phyloP scores from a whole-genome alignment of 1,140 invertebrate species.

The Amphibalanus amphitrite region DNA sequence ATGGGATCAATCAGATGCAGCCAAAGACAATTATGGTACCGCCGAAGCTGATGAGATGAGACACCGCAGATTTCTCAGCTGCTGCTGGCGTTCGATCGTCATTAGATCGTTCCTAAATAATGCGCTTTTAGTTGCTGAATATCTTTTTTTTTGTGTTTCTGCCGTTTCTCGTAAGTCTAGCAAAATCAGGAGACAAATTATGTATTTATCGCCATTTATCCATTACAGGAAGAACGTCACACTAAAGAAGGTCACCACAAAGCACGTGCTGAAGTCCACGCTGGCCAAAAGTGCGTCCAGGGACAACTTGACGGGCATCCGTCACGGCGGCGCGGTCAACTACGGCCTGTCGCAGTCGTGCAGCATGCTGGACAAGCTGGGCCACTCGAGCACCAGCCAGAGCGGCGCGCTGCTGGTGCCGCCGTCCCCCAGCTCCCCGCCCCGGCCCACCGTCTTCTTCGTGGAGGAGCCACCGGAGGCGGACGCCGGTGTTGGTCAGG shows the following conservation, averaged over 20 bases:
- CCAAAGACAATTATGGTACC: no score
- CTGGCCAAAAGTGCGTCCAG: slow-evolving; percentile 41
- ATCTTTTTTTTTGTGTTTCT: no score
- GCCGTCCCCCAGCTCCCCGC: background rate
- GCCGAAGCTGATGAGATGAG: no score
- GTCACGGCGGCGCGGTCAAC: background rate
- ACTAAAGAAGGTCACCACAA: slow-evolving; percentile 61
- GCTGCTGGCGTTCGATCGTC: no score
- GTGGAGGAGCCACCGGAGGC: background rate
- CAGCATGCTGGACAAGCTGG: background rate
- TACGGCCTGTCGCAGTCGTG: background rate
- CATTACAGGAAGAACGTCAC: slow-evolving; percentile 62
- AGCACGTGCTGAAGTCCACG: slow-evolving; percentile 63
- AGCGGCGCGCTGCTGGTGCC: background rate
- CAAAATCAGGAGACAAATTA: no score
- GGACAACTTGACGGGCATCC: background rate
- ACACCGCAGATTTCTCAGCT: no score
- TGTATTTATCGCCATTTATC: no score
- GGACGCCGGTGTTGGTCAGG: background rate
- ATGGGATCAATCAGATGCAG: no score
- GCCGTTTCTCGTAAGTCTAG: no score
- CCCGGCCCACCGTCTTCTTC: background rate
- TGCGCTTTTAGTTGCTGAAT: no score
- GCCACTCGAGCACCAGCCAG: background rate
- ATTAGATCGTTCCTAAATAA: no score